Conservation (phyloP, 2,113 vertebrate species). For the Oostethus manadensis region DNA sequence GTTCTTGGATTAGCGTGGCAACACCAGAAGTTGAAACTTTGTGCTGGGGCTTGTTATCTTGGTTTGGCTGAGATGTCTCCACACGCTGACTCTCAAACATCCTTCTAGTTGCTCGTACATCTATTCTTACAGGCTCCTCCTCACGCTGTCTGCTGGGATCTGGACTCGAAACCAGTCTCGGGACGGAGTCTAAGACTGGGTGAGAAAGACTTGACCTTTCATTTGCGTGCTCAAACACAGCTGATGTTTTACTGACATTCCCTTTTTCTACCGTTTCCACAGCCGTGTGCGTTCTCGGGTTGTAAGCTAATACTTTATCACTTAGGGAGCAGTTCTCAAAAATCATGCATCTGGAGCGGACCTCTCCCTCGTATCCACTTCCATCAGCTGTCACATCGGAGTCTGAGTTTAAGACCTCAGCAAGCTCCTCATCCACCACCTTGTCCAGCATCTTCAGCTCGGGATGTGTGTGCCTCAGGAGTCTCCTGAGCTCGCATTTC, state of each 20-base stretch:
- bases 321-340: slow-evolving; percentile 86
- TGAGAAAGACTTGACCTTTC: slow-evolving; percentile 67
- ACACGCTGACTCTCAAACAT: slow-evolving; percentile 83
- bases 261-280: slow-evolving; percentile 57
- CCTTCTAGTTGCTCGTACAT: slow-evolving; percentile 76
- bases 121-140: slow-evolving; percentile 49
- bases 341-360: slow-evolving; percentile 90
- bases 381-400: slow-evolving; percentile 34
- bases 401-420: slow-evolving; percentile 68
- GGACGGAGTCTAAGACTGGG: slow-evolving; percentile 55
- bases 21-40: slow-evolving; percentile 67
- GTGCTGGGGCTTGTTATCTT: slow-evolving; percentile 70
- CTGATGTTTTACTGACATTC: slow-evolving; percentile 71
- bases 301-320: slow-evolving; percentile 70
- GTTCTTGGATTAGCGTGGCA: slow-evolving; percentile 68
- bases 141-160: slow-evolving; percentile 26
- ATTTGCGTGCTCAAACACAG: slow-evolving; percentile 69
- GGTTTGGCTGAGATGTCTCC: slow-evolving; percentile 60
- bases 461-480: slow-evolving; percentile 89
- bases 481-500: slow-evolving; percentile 86
- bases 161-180: slow-evolving; percentile 39
- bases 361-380: slow-evolving; percentile 81
- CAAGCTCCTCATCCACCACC: slow-evolving; percentile 75
- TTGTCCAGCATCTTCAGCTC: slow-evolving; percentile 86
- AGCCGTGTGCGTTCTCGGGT: slow-evolving; percentile 59